Conservation (phyloP, 2,888 invertebrate genomes). For the Torymus tubicola region DNA sequence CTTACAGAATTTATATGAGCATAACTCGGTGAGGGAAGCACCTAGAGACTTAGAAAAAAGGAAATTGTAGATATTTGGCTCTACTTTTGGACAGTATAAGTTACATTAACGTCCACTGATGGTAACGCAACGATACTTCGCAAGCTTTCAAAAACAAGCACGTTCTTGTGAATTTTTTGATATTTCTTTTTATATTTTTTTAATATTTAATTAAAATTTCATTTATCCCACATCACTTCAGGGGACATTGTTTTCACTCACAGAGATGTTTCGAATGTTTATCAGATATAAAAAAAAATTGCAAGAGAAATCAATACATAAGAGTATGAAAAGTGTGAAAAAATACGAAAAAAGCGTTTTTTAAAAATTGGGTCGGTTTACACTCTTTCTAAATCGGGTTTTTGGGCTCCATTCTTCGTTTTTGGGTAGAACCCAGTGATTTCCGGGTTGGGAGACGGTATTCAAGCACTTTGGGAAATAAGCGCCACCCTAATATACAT, state of each 20-base stretch:
- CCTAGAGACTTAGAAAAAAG: too few species aligned
- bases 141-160: too few species aligned
- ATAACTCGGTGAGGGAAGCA: too few species aligned
- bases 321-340: background rate
- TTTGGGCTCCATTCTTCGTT: constrained; percentile 11
- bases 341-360: constrained; percentile 32
- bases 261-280: background rate
- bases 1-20: too few species aligned
- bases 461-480: too few species aligned
- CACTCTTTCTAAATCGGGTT: background rate
- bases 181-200: background rate
- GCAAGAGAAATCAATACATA: background rate
- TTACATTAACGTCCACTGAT: too few species aligned
- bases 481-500: too few species aligned
- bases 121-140: too few species aligned
- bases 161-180: too few species aligned
- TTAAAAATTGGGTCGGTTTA: constrained; percentile 14
- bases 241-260: constrained; percentile 6
- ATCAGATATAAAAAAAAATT: constrained; percentile 3
- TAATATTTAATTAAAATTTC: constrained; percentile 11
- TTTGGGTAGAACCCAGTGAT: background rate
- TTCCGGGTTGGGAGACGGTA: too few species aligned
- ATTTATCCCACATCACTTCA: background rate
- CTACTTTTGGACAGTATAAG: too few species aligned
- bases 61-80: too few species aligned